Conservation (phyloP, 2,797 vertebrate genomes). For the Lutjanus argentimaculatus region DNA sequence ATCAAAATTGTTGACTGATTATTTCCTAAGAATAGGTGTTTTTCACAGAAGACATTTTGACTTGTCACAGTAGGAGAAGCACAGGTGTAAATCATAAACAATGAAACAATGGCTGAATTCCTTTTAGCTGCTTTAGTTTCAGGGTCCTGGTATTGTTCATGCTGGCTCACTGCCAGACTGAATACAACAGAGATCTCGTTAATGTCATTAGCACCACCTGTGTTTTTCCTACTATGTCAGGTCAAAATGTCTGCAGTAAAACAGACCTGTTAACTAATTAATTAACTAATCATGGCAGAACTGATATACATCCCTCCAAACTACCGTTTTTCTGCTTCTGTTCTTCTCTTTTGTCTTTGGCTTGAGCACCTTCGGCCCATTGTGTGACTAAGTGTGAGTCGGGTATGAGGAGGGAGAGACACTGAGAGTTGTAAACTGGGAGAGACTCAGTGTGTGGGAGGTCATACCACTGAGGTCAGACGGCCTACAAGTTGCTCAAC, state of each 20-base stretch:
- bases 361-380: neutral
- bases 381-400: slow-evolving; percentile 7
- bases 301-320: neutral
- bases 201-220: neutral
- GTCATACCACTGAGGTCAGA: slow-evolving; percentile 53
- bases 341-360: slow-evolving; percentile 7
- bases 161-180: neutral
- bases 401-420: neutral
- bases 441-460: slow-evolving; percentile 23
- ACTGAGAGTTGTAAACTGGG: slow-evolving; percentile 1
- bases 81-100: no score
- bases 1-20: no score
- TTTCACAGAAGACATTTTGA: no score
- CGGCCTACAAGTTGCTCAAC: slow-evolving; percentile 20
- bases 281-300: neutral
- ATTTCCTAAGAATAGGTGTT: no score
- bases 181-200: neutral
- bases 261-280: neutral
- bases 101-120: no score
- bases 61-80: no score
- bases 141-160: neutral
- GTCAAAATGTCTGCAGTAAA: neutral
- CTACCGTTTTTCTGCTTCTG: neutral
- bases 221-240: neutral
- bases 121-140: neutral